Percentiles rank a stretch among this genome's conserved stretches.
phyloP scores from a whole-genome alignment of 2,113 vertebrate species.

The Trinectes maculatus region DNA sequence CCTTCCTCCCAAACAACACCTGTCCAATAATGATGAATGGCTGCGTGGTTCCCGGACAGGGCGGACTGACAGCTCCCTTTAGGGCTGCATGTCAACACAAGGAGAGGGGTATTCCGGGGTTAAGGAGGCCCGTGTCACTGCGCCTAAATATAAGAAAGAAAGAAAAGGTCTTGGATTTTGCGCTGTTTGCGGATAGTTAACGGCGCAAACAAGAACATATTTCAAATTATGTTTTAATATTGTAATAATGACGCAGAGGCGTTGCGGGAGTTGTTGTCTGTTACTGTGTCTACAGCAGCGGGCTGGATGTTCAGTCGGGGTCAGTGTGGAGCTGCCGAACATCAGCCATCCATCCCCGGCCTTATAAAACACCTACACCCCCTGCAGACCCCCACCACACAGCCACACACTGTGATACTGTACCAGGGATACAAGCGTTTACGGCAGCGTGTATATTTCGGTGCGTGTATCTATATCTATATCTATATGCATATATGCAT shows the following conservation, averaged over 20 bases:
- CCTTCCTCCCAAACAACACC: slow-evolving; percentile 51
- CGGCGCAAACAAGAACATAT: neutral
- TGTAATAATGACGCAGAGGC: slow-evolving; percentile 14
- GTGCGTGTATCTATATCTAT: no score
- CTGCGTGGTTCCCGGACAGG: slow-evolving; percentile 60
- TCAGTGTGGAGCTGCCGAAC: slow-evolving; percentile 47
- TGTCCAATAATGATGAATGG: slow-evolving; percentile 72
- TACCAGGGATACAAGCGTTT: no score
- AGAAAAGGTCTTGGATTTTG: slow-evolving; percentile 6
- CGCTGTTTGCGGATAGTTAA: neutral
- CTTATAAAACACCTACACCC: slow-evolving; percentile 11
- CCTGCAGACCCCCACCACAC: neutral
- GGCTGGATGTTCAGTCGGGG: slow-evolving; percentile 36
- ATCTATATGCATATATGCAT: no score
- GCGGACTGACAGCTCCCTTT: slow-evolving; percentile 71
- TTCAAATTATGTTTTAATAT: neutral
- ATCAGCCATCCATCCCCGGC: slow-evolving; percentile 21
- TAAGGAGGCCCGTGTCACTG: slow-evolving; percentile 72
- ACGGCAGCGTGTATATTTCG: no score
- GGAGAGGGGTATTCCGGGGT: slow-evolving; percentile 66
- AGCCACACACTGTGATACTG: neutral
- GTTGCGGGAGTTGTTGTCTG: slow-evolving; percentile 15
- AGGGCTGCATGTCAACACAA: slow-evolving; percentile 65
- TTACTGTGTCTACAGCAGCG: slow-evolving; percentile 12
- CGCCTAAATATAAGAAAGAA: slow-evolving; percentile 17